A percentile compares a stretch with the other conserved stretches of the same genome.
Evolutionary conservation across 37 sponge, comb jelly and placozoan species (phyloP).

Genomic region (Crambe crambe): DNA sequence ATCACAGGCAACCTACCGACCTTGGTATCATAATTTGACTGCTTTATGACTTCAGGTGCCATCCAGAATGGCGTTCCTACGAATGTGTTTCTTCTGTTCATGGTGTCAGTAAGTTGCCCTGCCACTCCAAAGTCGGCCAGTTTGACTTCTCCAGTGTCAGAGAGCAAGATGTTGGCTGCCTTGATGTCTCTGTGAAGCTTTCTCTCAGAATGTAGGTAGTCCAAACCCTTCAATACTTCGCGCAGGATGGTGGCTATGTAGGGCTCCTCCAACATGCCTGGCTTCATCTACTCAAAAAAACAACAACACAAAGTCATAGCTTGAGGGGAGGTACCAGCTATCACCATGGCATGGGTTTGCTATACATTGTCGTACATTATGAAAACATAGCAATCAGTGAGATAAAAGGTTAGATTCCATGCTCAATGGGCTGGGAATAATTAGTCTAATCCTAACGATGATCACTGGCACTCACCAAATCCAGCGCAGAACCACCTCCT

Average conservation of each 20-base stretch:
- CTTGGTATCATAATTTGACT: constrained; percentile 88
- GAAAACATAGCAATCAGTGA: too few relatives aligned
- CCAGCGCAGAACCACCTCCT: constrained; percentile 93
- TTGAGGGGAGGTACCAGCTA: too few relatives aligned
- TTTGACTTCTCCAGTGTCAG: constrained; percentile 89
- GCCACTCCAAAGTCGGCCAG: constrained; percentile 98
- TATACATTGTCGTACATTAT: too few relatives aligned
- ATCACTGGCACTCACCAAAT: constrained; percentile 33
- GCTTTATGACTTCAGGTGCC: constrained; percentile 95
- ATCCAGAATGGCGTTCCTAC: constrained; percentile 97
- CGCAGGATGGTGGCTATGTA: constrained; percentile 89
- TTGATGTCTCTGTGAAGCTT: constrained; percentile 97
- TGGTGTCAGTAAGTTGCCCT: constrained; percentile 93
- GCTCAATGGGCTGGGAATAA: too few relatives aligned
- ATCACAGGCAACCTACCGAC: too few relatives aligned
- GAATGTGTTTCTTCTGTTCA: constrained; percentile 86
- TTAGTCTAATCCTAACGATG: too few relatives aligned
- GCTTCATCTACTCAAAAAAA: constrained; percentile 28
- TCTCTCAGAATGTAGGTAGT: constrained; percentile 86
- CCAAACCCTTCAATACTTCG: constrained; percentile 89
- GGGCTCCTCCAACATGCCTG: constrained; percentile 69
- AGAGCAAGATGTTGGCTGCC: constrained; percentile 94
- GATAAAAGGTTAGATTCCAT: too few relatives aligned
- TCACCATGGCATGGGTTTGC: too few relatives aligned
- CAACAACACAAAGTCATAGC: neutral